Percentiles rank a stretch among this genome's conserved stretches.
Evolutionary conservation across 2,797 vertebrate species (phyloP).

Genomic region (Pagetopsis macropterus): DNA sequence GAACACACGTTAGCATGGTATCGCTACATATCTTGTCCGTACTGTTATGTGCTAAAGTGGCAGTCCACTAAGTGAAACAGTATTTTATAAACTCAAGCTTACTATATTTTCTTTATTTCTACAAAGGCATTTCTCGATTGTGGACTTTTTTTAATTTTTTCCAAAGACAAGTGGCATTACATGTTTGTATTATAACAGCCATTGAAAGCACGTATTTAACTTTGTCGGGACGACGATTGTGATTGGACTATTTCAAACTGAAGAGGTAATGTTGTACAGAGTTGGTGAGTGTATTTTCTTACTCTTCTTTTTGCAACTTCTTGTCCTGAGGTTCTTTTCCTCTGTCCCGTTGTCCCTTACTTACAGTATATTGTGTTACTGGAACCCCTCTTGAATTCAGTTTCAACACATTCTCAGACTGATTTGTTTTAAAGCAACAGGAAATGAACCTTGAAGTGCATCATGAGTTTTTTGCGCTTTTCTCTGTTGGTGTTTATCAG

Average conservation of each 20-base stretch:
- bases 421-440: constrained; percentile 27
- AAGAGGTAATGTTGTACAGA: constrained; percentile 50
- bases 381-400: constrained; percentile 31
- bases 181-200: constrained; percentile 47
- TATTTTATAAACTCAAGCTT: constrained; percentile 62
- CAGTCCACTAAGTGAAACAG: constrained; percentile 55
- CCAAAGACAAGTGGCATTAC: constrained; percentile 59
- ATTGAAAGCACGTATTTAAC: constrained; percentile 58
- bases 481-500: constrained; percentile 60
- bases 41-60: constrained; percentile 44
- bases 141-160: constrained; percentile 46
- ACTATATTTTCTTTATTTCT: constrained; percentile 53
- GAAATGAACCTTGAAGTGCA: constrained; percentile 44
- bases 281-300: constrained; percentile 59
- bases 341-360: constrained; percentile 30
- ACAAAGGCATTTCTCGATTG: constrained; percentile 53
- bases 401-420: constrained; percentile 18
- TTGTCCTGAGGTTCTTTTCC: constrained; percentile 59
- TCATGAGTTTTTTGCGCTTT: constrained; percentile 41
- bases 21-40: constrained; percentile 38
- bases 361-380: constrained; percentile 26
- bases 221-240: constrained; percentile 40
- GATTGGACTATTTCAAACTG: constrained; percentile 50
- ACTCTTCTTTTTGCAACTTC: constrained; percentile 55
- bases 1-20: constrained; percentile 41